Evolutionary conservation across 2,888 invertebrate species (phyloP).

Genomic region (Tuberolachnus salignus): DNA sequence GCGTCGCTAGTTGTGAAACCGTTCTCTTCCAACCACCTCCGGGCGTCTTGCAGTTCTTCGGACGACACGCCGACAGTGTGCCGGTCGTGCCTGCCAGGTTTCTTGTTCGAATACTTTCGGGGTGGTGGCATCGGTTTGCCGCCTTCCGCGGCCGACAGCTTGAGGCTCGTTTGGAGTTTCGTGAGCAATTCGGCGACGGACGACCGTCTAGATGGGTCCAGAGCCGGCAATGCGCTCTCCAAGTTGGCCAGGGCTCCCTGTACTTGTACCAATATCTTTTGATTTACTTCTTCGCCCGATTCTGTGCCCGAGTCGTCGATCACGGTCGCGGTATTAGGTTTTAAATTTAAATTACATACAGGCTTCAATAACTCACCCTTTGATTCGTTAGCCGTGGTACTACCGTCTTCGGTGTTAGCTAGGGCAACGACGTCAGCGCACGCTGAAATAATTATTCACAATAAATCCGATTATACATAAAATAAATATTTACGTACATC

Average conservation of each 20-base stretch:
- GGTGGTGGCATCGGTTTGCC: constrained; percentile 35
- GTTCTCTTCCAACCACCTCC: constrained; percentile 74
- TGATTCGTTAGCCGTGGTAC: constrained; percentile 52
- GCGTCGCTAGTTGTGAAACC: neutral
- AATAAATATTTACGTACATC: too few relatives aligned
- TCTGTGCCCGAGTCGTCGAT: constrained; percentile 72
- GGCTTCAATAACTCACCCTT: constrained; percentile 54
- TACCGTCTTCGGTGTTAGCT: constrained; percentile 61
- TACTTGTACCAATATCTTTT: constrained; percentile 76
- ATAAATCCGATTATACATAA: neutral
- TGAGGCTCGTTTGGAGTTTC: constrained; percentile 69
- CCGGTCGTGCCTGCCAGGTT: constrained; percentile 66
- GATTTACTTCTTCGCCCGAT: constrained; percentile 72
- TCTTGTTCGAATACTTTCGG: constrained; percentile 30
- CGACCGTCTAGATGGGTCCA: constrained; percentile 65
- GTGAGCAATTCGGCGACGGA: constrained; percentile 74
- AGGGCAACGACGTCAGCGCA: constrained; percentile 66
- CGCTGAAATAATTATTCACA: constrained; percentile 62
- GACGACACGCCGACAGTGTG: constrained; percentile 85
- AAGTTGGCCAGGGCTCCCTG: constrained; percentile 77
- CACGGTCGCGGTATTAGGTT: constrained; percentile 56
- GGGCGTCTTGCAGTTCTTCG: constrained; percentile 80
- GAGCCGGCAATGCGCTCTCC: constrained; percentile 73
- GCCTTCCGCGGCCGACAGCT: constrained; percentile 58
- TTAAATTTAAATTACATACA: constrained; percentile 39